Base-by-base conservation (phyloP, 2,113 vertebrate genomes). In the Acanthisitta chloris region DNA sequence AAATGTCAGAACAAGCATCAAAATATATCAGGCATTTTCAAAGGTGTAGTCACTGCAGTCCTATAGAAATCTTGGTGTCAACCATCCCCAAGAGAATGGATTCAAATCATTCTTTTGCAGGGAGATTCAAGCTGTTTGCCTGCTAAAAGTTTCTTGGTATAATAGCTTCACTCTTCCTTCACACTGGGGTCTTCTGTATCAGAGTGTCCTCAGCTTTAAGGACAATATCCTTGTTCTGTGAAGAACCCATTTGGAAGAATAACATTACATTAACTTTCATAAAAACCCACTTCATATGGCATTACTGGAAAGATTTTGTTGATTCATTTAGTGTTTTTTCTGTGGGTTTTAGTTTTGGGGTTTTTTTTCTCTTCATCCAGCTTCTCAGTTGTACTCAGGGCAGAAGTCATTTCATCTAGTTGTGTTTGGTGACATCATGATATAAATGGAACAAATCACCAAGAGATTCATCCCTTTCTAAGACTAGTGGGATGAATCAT, bases 371-470 rank as follows among this genome's bases (percentile, higher is more conserved):
- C 31, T 90, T 90, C 31, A 43, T 51, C 12, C 33, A 78, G 17
- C 8, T 62, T 81, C 43, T 92, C 17, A 49, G 83, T 88, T 90
- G 8, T 81, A 62, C 31, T 73, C 24, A 48, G 36, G 7, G 18
- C 29, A 76, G 31, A 84, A 86, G 7, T 71, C 0, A 64, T 84
- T 89, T 94, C 16, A 81, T 23, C 24, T 84, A 14, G 57, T 21
- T 72, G 29, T 80, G 29, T 78, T 89, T 95, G 70, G 38, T 88
- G 82, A 70, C 72, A 81, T 95, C 76, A 86, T 17, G 9, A 25
- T 85, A 14, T 21, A 82, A 92, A n/a, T 34, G 36, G 31, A 93
- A 54, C 10, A 72, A 85, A 70, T 73, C 70, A 93, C 52, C 62
- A 72, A 80, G 62, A 85, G 18, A 69, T 88, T 76, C 48, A 72